Evolutionary conservation across 2,113 vertebrate species (phyloP).

Genomic region (Myiozetetes cayanensis): DNA sequence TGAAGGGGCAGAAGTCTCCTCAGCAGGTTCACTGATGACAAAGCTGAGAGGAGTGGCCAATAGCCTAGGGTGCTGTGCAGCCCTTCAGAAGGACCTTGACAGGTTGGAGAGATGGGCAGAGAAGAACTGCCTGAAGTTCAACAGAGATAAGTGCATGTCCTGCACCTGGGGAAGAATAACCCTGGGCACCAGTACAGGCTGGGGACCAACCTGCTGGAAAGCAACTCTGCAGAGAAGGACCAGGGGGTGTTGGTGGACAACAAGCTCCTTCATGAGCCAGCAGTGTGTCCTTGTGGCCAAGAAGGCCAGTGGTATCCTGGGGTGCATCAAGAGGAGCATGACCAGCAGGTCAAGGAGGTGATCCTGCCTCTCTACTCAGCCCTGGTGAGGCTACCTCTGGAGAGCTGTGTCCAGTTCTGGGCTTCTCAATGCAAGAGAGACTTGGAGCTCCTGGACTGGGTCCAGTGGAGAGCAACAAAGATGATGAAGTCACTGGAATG

Average conservation of each 20-base stretch:
- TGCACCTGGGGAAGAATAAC: not conserved
- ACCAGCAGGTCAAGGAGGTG: not conserved
- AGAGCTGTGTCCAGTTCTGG: not conserved
- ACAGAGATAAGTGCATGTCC: not conserved
- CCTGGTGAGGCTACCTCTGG: not conserved
- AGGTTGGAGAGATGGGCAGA: not conserved
- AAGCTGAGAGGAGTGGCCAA: not conserved
- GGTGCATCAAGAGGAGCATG: not conserved
- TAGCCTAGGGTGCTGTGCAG: not conserved
- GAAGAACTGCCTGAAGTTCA: not conserved
- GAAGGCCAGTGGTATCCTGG: not conserved
- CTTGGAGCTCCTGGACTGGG: too few relatives aligned
- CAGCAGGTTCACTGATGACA: not conserved
- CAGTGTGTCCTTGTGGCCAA: not conserved
- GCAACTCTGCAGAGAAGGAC: not conserved
- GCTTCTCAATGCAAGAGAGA: not conserved
- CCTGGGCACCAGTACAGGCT: not conserved
- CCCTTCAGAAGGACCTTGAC: not conserved
- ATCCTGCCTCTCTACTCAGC: not conserved
- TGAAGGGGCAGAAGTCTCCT: not conserved
- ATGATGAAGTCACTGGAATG: not conserved
- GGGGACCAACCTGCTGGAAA: not conserved
- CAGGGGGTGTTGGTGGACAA: not conserved
- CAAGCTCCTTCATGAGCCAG: not conserved
- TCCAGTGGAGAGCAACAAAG: not conserved